phyloP scores from a whole-genome alignment of 2,797 vertebrate genomes.

The Steatocranus sp. region DNA sequence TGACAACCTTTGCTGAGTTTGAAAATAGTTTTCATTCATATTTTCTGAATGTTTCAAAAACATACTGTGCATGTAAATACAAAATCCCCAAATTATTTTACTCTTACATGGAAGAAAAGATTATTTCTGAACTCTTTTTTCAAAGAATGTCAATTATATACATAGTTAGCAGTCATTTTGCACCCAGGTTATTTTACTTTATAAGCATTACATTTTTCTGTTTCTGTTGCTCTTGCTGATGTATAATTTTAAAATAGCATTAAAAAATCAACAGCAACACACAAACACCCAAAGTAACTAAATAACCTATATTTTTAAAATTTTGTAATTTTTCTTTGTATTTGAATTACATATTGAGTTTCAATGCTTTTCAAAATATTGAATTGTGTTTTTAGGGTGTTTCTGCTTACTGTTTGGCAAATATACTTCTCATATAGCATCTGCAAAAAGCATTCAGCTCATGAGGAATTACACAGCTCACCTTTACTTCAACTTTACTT shows the following conservation, averaged over 20 bases:
- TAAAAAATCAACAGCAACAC: neutral
- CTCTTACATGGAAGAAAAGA: neutral
- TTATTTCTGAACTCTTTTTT: neutral
- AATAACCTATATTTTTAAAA: neutral
- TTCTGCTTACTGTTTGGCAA: conserved; percentile 4
- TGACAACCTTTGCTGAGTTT: neutral
- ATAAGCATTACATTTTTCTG: neutral
- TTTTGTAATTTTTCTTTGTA: neutral
- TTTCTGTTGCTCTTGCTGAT: neutral
- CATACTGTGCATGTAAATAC: neutral
- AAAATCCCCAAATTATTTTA: neutral
- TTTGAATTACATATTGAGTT: neutral
- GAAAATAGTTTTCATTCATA: neutral
- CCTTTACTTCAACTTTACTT: neutral
- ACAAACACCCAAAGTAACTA: neutral
- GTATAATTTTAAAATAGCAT: neutral
- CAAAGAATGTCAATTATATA: neutral
- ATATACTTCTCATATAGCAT: neutral
- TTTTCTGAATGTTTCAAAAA: neutral
- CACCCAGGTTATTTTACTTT: neutral
- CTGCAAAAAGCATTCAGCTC: neutral
- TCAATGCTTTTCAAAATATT: neutral
- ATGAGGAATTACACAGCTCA: neutral
- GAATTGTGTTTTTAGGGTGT: neutral
- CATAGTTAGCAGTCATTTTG: neutral